phyloP scores from a whole-genome alignment of 2,888 invertebrate genomes.

The Drosophila algonquin region DNA sequence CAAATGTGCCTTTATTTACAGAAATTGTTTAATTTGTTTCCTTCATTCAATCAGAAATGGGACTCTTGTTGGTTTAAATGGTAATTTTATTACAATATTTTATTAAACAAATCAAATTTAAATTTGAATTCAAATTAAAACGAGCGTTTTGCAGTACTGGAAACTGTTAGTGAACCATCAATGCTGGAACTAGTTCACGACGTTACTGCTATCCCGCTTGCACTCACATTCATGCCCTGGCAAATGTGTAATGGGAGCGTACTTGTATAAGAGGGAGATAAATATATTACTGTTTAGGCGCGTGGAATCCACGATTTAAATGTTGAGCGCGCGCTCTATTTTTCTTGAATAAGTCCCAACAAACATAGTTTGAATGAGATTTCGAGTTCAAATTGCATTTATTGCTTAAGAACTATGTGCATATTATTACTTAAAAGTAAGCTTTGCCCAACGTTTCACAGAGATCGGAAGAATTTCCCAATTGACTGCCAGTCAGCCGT shows the following conservation, averaged over 20 bases:
- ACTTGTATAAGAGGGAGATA: constrained; percentile 8
- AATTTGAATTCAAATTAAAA: background rate
- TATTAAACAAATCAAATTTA: background rate
- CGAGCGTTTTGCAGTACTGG: background rate
- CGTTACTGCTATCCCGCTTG: constrained; percentile 1
- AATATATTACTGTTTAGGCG: background rate
- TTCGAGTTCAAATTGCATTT: background rate
- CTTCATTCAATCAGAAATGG: background rate
- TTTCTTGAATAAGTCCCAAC: too few relatives aligned
- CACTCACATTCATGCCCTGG: background rate
- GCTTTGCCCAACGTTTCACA: background rate
- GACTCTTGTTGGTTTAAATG: background rate
- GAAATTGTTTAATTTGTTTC: constrained; percentile 58
- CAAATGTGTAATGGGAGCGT: accelerated
- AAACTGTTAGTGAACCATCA: constrained; percentile 2
- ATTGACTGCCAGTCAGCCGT: constrained; percentile 54
- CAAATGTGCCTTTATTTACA: constrained; percentile 30
- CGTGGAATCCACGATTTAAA: background rate
- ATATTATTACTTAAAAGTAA: background rate
- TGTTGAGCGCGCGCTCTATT: background rate
- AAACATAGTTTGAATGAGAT: background rate
- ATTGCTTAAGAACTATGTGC: constrained; percentile 9
- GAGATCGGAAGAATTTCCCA: constrained; percentile 47
- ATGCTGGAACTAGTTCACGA: background rate
- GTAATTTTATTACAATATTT: background rate